phyloP scores from a whole-genome alignment of 2,888 invertebrate species.

The Anthophora plumipes region DNA sequence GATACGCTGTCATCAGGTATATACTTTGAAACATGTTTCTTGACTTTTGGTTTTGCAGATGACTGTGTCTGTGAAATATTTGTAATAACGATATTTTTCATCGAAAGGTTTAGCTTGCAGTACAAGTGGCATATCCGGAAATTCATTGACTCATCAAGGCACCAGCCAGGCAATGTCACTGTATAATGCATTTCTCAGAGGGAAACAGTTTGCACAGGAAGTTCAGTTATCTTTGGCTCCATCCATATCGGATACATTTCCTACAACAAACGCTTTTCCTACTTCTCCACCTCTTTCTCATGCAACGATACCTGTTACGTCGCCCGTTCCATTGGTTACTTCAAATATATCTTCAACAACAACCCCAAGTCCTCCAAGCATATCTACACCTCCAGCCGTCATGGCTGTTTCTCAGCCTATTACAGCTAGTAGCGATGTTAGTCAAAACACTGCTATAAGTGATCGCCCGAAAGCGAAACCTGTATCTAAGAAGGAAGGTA shows the following conservation, averaged over 20 bases:
- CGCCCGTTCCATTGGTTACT: conserved; percentile 67
- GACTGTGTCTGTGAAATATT: not conserved
- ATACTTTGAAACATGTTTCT: conserved; percentile 75
- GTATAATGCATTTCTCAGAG: conserved; percentile 85
- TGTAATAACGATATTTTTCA: conserved; percentile 64
- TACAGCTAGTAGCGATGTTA: conserved; percentile 86
- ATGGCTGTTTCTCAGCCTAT: conserved; percentile 83
- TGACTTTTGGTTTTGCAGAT: not conserved
- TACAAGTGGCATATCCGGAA: conserved; percentile 82
- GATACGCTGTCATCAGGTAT: conserved; percentile 84
- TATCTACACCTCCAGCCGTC: conserved; percentile 72
- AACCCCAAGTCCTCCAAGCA: conserved; percentile 72
- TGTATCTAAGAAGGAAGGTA: conserved; percentile 92
- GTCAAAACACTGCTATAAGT: conserved; percentile 91
- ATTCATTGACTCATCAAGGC: conserved; percentile 82
- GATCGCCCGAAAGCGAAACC: conserved; percentile 94
- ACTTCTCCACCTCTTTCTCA: conserved; percentile 72
- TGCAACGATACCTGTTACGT: conserved; percentile 68
- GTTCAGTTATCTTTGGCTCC: conserved; percentile 68
- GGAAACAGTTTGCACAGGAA: conserved; percentile 68
- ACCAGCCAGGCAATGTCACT: conserved; percentile 83
- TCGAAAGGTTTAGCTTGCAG: conserved; percentile 83
- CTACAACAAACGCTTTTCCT: conserved; percentile 70
- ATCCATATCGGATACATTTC: conserved; percentile 74
- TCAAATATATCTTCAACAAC: conserved; percentile 68